Percentiles rank a stretch among this genome's conserved stretches.
phyloP scores from a whole-genome alignment of 1,140 invertebrate species.

The Bombus fervidus region DNA sequence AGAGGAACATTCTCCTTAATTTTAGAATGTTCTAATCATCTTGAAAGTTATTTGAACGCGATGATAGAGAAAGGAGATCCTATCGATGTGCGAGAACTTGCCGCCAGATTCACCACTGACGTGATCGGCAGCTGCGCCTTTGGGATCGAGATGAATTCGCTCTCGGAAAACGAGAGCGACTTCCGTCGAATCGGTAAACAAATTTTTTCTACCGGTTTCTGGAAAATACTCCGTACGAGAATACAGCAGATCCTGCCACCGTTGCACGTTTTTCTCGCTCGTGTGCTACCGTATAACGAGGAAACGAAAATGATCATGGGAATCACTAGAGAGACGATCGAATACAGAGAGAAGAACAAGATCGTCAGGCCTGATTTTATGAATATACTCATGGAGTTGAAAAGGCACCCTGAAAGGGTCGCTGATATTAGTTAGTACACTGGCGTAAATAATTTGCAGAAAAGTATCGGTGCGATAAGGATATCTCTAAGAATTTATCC shows the following conservation, averaged over 20 bases:
- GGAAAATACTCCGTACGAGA: conserved; percentile 30
- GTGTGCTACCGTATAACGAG: conserved; percentile 61
- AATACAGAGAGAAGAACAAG: conserved; percentile 80
- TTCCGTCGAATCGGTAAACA: conserved; percentile 76
- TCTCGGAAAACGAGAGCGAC: conserved; percentile 79
- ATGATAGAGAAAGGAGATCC: conserved; percentile 65
- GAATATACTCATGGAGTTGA: conserved; percentile 83
- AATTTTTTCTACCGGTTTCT: conserved; percentile 49
- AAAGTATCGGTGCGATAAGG: too few relatives aligned
- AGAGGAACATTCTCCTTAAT: conserved; percentile 63
- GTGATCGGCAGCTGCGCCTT: conserved; percentile 84
- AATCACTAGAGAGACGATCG: conserved; percentile 79
- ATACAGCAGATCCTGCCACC: conserved; percentile 59
- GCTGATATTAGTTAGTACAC: conserved; percentile 41
- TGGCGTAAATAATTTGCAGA: too few relatives aligned
- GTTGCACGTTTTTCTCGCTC: conserved; percentile 57
- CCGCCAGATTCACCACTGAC: conserved; percentile 82
- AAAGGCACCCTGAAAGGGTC: conserved; percentile 70
- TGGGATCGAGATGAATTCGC: conserved; percentile 82
- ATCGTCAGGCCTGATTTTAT: conserved; percentile 83
- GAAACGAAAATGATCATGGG: conserved; percentile 80
- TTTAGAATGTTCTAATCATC: conserved; percentile 72
- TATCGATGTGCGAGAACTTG: conserved; percentile 81
- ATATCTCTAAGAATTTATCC: too few relatives aligned
- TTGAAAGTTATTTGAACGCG: conserved; percentile 54